phyloP scores from a whole-genome alignment of 2,113 vertebrate genomes.

The Pituophis catenifer region DNA sequence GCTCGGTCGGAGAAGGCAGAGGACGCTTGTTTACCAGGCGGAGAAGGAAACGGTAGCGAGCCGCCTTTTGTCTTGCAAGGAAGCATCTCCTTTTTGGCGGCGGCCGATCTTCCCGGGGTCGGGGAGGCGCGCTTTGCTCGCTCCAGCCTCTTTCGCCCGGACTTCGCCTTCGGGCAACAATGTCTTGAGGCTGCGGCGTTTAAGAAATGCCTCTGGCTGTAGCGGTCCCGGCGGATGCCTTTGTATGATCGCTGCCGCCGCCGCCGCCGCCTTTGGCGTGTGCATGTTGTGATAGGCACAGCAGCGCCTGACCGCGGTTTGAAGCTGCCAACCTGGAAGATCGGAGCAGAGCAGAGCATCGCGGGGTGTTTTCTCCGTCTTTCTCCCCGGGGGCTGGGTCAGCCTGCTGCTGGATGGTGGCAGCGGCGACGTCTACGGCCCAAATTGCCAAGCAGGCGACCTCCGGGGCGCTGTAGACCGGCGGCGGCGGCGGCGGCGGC shows the following conservation, averaged over 20 bases:
- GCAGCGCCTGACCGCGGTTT: conserved; percentile 47
- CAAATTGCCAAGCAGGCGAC: conserved; percentile 5
- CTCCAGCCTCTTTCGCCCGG: conserved; percentile 25
- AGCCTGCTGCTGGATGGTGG: conserved; percentile 49
- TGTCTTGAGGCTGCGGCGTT: conserved; percentile 55
- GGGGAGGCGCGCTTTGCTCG: neutral
- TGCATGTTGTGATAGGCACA: neutral
- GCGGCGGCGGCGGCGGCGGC: neutral
- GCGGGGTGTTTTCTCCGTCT: conserved; percentile 6
- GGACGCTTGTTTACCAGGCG: conserved; percentile 58
- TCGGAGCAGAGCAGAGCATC: conserved; percentile 21
- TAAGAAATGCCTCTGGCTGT: conserved; percentile 19
- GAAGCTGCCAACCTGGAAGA: conserved; percentile 50
- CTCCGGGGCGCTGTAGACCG: neutral
- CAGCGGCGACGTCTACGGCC: conserved; percentile 31
- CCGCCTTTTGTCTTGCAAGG: conserved; percentile 70
- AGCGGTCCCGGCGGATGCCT: conserved; percentile 54
- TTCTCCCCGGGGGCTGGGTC: conserved; percentile 41
- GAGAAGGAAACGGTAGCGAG: conserved; percentile 39
- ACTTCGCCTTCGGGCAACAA: conserved; percentile 48
- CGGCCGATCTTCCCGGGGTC: neutral
- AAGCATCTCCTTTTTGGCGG: conserved; percentile 45
- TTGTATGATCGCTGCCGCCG: conserved; percentile 4
- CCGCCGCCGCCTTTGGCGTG: conserved; percentile 22
- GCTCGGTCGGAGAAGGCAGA: conserved; percentile 33